Evolutionary conservation across 2,888 invertebrate species (phyloP), one percentile per base, ranked within the genome.

Genomic region (Drosophila atripex): DNA sequence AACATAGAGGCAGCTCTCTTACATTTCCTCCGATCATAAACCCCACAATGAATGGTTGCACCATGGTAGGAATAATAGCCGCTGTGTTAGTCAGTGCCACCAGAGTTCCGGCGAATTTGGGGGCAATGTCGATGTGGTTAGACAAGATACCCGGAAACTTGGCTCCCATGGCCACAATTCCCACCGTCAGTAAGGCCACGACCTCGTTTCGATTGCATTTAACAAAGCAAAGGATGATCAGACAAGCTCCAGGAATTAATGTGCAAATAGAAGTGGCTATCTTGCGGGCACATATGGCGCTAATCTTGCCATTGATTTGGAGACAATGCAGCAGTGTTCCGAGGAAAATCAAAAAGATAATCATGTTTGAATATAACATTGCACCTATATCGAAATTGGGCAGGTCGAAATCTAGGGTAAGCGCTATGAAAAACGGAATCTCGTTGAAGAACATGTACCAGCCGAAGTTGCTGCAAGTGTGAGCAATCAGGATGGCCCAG

Each of bases 401-500:
- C n/a, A n/a, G n/a, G n/a, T n/a, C n/a, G n/a, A n/a, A n/a, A n/a
- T n/a, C n/a, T n/a, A n/a, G n/a, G n/a, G n/a, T n/a, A n/a, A n/a
- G n/a, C n/a, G n/a, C n/a, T n/a, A n/a, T 21, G 90, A 95, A 96
- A 87, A 95, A 94, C 0, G 96, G 96, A 73, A 96, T 92, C n/a
- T n/a, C n/a, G 88, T 96, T 95, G 49, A 97, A 94, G 77, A 97
- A 92, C 95, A 96, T 96, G 91, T 96, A 96, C 95, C 96, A 96
- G 65, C 96, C 96, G 93, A 95, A 96, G 91, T 96, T 96, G 85
- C 94, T 95, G 91, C 96, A 96, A 1, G 94, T 93, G 90, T 97
- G 96, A 0, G 96, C 93, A 8, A 96, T 92, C 53, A 96, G 91
- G 80, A 97, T 96, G 0, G 96, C 95, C 89, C 94, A 93, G 90